A percentile compares a stretch with the other conserved stretches of the same genome.
phyloP scores from a whole-genome alignment of 2,797 vertebrate species.

The Notolabrus celidotus region DNA sequence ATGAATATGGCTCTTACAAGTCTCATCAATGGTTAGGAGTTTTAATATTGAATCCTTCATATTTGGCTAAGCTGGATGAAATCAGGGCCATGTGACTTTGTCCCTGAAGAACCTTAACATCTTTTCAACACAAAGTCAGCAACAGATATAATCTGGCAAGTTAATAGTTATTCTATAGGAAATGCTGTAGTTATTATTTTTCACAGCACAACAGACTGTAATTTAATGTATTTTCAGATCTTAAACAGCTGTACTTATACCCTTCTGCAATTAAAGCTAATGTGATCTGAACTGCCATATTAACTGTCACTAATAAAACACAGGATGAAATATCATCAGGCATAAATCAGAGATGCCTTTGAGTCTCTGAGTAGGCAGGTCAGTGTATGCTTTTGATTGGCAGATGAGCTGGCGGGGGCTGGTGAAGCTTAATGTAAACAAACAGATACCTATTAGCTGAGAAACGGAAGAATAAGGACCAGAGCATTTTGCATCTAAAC shows the following conservation, averaged over 20 bases:
- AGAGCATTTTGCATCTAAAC: neutral
- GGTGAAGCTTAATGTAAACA: slow-evolving; percentile 6
- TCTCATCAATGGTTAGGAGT: no score
- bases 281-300: no score
- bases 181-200: neutral
- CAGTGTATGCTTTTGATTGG: slow-evolving; percentile 8
- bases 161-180: no score
- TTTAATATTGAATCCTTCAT: no score
- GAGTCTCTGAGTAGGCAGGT: neutral
- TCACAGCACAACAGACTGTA: neutral
- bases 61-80: no score
- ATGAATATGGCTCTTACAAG: no score
- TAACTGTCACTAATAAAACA: neutral
- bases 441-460: neutral
- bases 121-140: no score
- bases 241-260: neutral
- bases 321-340: neutral
- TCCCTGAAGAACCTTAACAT: no score
- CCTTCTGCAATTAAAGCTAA: no score
- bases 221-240: neutral
- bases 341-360: neutral
- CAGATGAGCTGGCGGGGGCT: neutral
- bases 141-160: no score
- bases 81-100: no score
- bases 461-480: neutral